phyloP scores from a whole-genome alignment of 2,113 vertebrate species.

The Sprattus sprattus region DNA sequence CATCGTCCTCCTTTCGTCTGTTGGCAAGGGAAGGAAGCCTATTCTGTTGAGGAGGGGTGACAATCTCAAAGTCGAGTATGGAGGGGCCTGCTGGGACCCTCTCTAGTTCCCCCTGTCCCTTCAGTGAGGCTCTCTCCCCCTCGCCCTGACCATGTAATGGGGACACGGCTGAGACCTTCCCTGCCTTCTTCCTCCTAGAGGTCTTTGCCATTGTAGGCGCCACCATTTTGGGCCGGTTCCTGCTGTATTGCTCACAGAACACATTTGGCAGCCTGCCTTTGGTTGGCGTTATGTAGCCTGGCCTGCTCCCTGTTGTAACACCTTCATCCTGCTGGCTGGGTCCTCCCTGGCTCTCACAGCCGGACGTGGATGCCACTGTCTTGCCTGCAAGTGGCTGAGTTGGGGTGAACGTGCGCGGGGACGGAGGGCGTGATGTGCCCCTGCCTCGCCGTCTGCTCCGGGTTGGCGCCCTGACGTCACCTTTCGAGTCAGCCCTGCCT shows the following conservation, averaged over 20 bases:
- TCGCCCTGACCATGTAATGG: not conserved
- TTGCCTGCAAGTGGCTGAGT: not conserved
- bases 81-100: not conserved
- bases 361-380: not conserved
- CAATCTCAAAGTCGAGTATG: conserved; percentile 32
- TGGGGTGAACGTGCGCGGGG: not conserved
- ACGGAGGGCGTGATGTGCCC: not conserved
- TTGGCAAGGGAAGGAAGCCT: not conserved
- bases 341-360: not conserved
- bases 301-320: not conserved
- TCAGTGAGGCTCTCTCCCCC: not conserved
- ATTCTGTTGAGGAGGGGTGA: conserved; percentile 22
- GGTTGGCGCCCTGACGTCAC: not conserved
- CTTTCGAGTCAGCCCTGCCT: not conserved
- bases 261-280: not conserved
- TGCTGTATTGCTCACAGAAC: conserved; percentile 22
- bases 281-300: not conserved
- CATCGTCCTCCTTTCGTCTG: not conserved
- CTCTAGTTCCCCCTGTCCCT: not conserved
- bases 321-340: not conserved
- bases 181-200: not conserved
- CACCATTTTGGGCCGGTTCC: not conserved
- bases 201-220: conserved; percentile 19
- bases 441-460: not conserved
- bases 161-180: not conserved